Percentiles rank a stretch among this genome's conserved stretches.
Conservation (phyloP, 2,888 invertebrate genomes). For the Meganola albula region DNA sequence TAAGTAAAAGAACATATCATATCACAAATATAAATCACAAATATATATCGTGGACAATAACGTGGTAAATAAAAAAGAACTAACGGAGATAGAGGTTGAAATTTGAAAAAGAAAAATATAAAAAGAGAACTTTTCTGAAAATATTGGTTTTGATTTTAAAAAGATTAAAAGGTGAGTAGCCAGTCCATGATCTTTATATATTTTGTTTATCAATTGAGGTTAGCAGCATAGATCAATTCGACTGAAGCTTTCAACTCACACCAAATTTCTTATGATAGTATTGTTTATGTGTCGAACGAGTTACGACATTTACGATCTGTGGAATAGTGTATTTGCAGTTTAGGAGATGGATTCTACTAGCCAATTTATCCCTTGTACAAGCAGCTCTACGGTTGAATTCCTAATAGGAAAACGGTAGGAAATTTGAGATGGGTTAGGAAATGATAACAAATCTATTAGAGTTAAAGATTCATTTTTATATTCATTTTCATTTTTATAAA, state of each 20-base stretch:
- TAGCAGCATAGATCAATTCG: too few relatives aligned
- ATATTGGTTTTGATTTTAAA: too few relatives aligned
- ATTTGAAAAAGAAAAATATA: too few relatives aligned
- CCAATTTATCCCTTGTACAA: constrained; percentile 26
- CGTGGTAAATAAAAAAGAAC: too few relatives aligned
- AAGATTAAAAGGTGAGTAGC: too few relatives aligned
- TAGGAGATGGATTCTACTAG: constrained; percentile 31
- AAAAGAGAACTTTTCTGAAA: too few relatives aligned
- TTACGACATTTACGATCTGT: constrained; percentile 47
- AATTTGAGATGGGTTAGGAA: constrained; percentile 32
- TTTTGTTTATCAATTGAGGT: too few relatives aligned
- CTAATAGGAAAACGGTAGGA: constrained; percentile 9
- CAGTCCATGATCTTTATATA: too few relatives aligned
- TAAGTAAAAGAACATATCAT: constrained; percentile 18
- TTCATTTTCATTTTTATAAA: too few relatives aligned
- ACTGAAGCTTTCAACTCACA: constrained; percentile 10
- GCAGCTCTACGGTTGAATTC: constrained; percentile 11
- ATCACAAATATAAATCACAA: too few relatives aligned
- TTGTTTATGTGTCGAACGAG: constrained; percentile 53
- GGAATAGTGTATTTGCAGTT: constrained; percentile 44
- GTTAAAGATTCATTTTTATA: constrained; percentile 33
- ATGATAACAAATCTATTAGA: constrained; percentile 33
- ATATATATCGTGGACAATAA: too few relatives aligned
- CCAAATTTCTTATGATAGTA: constrained; percentile 31
- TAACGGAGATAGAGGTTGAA: too few relatives aligned